Conservation (phyloP, 2,888 invertebrate species). For the Melikaiella ostensackeni region DNA sequence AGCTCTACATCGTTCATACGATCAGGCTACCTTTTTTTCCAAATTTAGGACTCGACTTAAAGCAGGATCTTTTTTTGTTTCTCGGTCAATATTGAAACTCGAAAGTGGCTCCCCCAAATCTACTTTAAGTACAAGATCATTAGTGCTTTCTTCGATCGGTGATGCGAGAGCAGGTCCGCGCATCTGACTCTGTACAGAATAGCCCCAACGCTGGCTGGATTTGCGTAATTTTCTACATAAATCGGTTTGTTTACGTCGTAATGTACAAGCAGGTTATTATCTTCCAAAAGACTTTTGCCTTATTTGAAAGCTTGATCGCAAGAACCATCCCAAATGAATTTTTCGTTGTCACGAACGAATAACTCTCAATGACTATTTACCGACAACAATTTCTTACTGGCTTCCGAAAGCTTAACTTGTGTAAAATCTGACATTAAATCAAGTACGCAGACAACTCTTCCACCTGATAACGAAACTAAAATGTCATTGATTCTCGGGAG, state of each 20-base stretch:
- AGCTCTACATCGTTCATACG: too few species aligned
- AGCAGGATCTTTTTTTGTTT: too few species aligned
- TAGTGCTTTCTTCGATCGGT: slow-evolving; percentile 21
- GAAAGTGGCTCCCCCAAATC: slow-evolving; percentile 15
- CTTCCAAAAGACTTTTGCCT: slow-evolving; percentile 43
- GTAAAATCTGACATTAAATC: slow-evolving; percentile 46
- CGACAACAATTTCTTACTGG: slow-evolving; percentile 37
- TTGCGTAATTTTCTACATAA: slow-evolving; percentile 66
- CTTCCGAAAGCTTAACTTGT: slow-evolving; percentile 45
- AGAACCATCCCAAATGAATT: slow-evolving; percentile 38
- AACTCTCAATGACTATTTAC: neutral
- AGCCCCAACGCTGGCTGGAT: slow-evolving; percentile 66
- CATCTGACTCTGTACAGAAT: slow-evolving; percentile 55
- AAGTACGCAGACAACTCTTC: too few species aligned
- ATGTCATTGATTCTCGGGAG: slow-evolving; percentile 38
- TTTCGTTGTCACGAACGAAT: slow-evolving; percentile 4
- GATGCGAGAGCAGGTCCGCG: slow-evolving; percentile 46
- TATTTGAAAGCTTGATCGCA: slow-evolving; percentile 39
- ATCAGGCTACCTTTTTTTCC: too few species aligned
- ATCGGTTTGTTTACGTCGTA: slow-evolving; percentile 52
- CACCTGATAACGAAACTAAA: neutral
- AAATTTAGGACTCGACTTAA: too few species aligned
- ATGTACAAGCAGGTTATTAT: slow-evolving; percentile 38
- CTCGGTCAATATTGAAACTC: slow-evolving; percentile 39
- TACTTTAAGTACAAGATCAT: slow-evolving; percentile 26